Percentiles rank a stretch among this genome's conserved stretches.
These are phyloP conservation scores for Danio jaintianensis DNA, from an alignment of 2,797 vertebrate species.

Conservation along the genomic window DNA sequence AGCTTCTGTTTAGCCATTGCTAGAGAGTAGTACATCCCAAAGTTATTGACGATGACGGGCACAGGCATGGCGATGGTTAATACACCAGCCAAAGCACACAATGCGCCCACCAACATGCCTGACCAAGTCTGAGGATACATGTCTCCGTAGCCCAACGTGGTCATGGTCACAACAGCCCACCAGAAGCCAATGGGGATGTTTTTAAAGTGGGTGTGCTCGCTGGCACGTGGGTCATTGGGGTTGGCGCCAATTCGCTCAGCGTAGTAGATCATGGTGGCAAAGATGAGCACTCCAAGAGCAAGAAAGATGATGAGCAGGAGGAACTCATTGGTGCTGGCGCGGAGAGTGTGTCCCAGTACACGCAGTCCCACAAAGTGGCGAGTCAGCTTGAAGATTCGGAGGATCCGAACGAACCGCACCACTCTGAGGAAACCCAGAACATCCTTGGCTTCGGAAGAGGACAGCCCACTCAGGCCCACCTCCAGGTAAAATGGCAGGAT, in stretches of 20 bases:
- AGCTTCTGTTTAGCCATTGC: conserved; percentile 96
- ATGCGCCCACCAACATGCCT: conserved; percentile 89
- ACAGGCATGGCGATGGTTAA: conserved; percentile 93
- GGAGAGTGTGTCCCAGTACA: conserved; percentile 88
- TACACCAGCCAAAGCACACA: conserved; percentile 88
- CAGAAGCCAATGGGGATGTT: conserved; percentile 93
- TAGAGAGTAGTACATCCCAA: conserved; percentile 94
- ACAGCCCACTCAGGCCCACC: conserved; percentile 88
- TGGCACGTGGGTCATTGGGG: conserved; percentile 90
- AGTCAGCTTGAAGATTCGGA: conserved; percentile 92
- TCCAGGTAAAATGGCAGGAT: conserved; percentile 92
- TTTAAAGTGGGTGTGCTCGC: conserved; percentile 91
- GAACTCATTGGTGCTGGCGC: conserved; percentile 92
- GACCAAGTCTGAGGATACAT: conserved; percentile 94
- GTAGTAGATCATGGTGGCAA: conserved; percentile 93
- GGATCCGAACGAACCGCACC: conserved; percentile 88
- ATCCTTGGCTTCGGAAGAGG: conserved; percentile 91
- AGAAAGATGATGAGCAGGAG: conserved; percentile 92
- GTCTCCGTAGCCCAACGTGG: conserved; percentile 90
- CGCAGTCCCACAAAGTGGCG: conserved; percentile 89
- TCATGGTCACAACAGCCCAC: conserved; percentile 95
- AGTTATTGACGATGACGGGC: conserved; percentile 94
- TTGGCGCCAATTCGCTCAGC: conserved; percentile 90
- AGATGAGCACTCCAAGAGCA: conserved; percentile 89
- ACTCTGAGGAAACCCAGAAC: conserved; percentile 89